These are phyloP conservation scores for Bovichtus variegatus DNA, from an alignment of 2,797 vertebrate species.

Conservation along the genomic window DNA sequence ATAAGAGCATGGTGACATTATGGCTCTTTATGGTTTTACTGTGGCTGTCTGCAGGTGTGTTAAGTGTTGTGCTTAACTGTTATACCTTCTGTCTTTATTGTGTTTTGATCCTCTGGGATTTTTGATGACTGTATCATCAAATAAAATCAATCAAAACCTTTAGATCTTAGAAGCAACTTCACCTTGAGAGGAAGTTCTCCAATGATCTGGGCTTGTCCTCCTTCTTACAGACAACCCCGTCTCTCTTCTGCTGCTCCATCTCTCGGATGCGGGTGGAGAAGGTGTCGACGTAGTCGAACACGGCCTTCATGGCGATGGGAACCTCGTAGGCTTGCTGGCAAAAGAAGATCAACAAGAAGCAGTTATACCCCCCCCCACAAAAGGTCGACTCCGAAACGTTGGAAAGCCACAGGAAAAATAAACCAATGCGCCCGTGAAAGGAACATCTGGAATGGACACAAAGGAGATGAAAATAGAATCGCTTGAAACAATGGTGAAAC, in stretches of 20 bases:
- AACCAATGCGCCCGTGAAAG: neutral
- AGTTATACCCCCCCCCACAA: neutral
- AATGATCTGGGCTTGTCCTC: slow-evolving; percentile 97
- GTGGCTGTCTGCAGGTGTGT: too few relatives aligned
- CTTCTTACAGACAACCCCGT: slow-evolving; percentile 93
- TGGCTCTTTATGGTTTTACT: too few relatives aligned
- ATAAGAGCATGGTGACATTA: too few relatives aligned
- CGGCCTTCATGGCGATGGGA: slow-evolving; percentile 96
- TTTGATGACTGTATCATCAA: too few relatives aligned
- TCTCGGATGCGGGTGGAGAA: slow-evolving; percentile 97
- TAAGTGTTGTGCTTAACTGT: too few relatives aligned
- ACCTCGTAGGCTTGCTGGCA: slow-evolving; percentile 97
- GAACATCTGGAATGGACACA: neutral
- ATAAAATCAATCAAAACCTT: neutral
- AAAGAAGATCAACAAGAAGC: slow-evolving; percentile 16
- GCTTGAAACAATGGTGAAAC: slow-evolving; percentile 10
- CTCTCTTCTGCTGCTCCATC: slow-evolving; percentile 98
- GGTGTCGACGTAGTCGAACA: slow-evolving; percentile 95
- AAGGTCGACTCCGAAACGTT: neutral
- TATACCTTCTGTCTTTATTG: too few relatives aligned
- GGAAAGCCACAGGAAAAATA: slow-evolving; percentile 25
- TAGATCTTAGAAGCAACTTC: slow-evolving; percentile 16
- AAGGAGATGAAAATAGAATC: neutral
- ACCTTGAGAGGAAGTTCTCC: slow-evolving; percentile 98
- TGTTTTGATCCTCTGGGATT: too few relatives aligned